Conservation (phyloP, 2,888 invertebrate genomes). For the Scaptomyza reducta region DNA sequence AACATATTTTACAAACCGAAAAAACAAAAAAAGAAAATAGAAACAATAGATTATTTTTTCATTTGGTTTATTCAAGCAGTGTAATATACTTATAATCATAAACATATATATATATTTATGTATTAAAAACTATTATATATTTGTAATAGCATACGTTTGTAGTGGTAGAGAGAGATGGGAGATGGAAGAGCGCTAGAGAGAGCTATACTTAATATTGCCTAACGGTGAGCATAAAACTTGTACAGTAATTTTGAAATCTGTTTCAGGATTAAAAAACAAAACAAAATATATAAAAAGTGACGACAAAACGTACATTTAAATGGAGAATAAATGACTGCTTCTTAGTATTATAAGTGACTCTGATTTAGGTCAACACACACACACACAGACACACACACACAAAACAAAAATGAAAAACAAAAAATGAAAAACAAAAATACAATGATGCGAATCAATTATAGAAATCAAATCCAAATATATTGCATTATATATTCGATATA, state of each 20-base stretch:
- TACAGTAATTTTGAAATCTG: conserved; percentile 78
- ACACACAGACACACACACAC: too few species aligned
- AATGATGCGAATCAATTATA: conserved; percentile 62
- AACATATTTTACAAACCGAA: conserved; percentile 28
- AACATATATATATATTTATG: conserved; percentile 39
- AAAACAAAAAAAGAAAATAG: neutral
- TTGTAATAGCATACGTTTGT: conserved; percentile 61
- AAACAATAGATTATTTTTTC: conserved; percentile 21
- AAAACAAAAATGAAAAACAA: too few species aligned
- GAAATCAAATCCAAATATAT: conserved; percentile 75
- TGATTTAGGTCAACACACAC: conserved; percentile 69
- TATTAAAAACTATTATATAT: conserved; percentile 52
- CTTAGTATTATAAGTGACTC: conserved; percentile 80
- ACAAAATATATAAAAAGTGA: conserved; percentile 60
- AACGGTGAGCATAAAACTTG: conserved; percentile 53
- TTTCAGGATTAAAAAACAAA: conserved; percentile 71
- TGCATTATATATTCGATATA: conserved; percentile 65
- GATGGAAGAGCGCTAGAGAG: conserved; percentile 25
- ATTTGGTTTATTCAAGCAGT: conserved; percentile 45
- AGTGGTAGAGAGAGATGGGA: conserved; percentile 40
- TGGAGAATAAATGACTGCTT: conserved; percentile 84
- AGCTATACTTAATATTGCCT: conserved; percentile 32
- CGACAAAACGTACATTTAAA: conserved; percentile 80
- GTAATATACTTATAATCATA: conserved; percentile 57
- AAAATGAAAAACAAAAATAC: conserved; percentile 1